These are phyloP conservation scores for Bergia puertoricense DNA, from an alignment of 92 coral and sea anemone genomes.

Conservation along the genomic window DNA sequence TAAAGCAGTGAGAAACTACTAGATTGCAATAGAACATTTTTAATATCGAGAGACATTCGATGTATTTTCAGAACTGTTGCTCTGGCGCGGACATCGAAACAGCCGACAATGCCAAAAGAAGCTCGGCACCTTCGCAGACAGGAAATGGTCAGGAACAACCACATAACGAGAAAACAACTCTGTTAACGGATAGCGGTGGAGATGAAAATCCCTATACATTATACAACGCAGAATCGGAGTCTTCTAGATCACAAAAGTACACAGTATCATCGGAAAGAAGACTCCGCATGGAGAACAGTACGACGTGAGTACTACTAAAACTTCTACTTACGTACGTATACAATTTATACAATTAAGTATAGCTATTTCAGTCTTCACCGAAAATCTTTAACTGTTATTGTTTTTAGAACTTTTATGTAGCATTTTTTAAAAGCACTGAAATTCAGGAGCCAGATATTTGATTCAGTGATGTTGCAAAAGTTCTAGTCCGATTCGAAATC, in stretches of 20 bases:
- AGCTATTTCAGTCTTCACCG: too few species aligned
- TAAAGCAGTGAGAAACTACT: neutral
- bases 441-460: too few species aligned
- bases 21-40: neutral
- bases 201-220: slow-evolving; percentile 29
- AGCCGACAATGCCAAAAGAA: neutral
- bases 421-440: too few species aligned
- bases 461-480: too few species aligned
- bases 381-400: too few species aligned
- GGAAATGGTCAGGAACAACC: neutral
- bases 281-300: slow-evolving; percentile 3
- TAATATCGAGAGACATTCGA: neutral
- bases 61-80: slow-evolving; percentile 31
- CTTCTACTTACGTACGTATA: too few species aligned
- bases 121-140: slow-evolving; percentile 4
- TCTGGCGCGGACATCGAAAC: slow-evolving; percentile 2
- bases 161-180: slow-evolving; percentile 32
- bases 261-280: slow-evolving; percentile 13
- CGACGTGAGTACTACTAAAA: slow-evolving; percentile 7
- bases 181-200: slow-evolving; percentile 12
- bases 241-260: neutral
- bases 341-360: too few species aligned
- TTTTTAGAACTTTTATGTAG: too few species aligned
- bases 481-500: too few species aligned
- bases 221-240: slow-evolving; percentile 18